A percentile compares a stretch with the other conserved stretches of the same genome.
Conservation (phyloP, 2,113 vertebrate genomes). For the Nipponia nippon region DNA sequence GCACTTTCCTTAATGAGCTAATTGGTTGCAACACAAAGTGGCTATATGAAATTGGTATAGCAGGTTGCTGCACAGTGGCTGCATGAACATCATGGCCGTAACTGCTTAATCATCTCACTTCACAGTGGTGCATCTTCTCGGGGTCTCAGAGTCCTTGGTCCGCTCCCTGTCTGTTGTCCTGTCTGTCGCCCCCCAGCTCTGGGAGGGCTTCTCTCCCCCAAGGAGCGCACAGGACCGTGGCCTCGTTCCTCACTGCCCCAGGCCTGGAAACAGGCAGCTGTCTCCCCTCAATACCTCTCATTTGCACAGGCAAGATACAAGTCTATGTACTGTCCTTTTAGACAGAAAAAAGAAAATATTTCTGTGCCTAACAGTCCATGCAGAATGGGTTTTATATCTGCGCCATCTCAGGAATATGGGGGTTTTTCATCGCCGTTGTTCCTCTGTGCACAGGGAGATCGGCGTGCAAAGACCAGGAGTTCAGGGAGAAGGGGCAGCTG, state of each 20-base stretch:
- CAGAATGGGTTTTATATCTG: background rate
- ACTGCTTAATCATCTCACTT: background rate
- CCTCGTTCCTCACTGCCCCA: background rate
- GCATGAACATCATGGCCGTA: background rate
- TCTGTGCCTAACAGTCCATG: background rate
- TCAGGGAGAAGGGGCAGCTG: background rate
- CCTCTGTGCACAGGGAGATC: background rate
- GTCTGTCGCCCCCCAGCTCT: background rate
- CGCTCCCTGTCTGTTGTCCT: background rate
- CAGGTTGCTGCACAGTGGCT: background rate
- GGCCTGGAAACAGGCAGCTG: background rate
- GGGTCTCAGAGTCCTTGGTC: background rate
- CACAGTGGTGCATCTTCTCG: background rate
- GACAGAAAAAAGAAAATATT: background rate
- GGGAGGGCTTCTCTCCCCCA: background rate
- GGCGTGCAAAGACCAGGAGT: background rate
- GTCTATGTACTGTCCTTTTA: background rate
- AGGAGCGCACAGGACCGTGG: background rate
- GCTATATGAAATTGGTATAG: background rate
- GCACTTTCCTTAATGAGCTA: background rate
- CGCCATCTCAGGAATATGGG: background rate
- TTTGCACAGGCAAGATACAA: background rate
- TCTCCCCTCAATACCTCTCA: background rate
- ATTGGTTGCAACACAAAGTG: background rate
- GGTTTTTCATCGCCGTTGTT: rapidly evolving